Conservation (phyloP, 2,888 invertebrate genomes). For the Empis livida region DNA sequence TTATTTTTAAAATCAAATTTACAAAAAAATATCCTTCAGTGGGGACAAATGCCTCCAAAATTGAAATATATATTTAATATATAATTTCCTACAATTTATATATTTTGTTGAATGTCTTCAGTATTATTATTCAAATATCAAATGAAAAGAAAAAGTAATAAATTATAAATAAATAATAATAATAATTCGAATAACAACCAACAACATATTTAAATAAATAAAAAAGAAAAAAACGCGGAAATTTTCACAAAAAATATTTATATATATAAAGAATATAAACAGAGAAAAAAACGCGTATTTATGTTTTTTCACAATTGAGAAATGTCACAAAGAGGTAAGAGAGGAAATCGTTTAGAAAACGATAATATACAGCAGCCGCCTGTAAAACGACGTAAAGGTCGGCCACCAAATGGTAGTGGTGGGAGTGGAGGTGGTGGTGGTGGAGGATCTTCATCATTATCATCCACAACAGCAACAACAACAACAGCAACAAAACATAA, state of each 20-base stretch:
- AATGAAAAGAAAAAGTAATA: no score
- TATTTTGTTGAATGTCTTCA: no score
- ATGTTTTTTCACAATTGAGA: constrained; percentile 13
- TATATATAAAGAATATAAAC: constrained; percentile 3
- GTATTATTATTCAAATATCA: no score
- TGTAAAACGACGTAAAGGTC: constrained; percentile 63
- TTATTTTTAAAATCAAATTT: no score
- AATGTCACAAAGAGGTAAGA: constrained; percentile 68
- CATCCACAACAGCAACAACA: constrained; percentile 11
- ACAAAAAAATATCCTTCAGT: no score
- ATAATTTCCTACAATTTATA: no score
- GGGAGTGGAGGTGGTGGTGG: constrained; percentile 20
- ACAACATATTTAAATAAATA: neutral
- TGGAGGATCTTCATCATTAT: constrained; percentile 20
- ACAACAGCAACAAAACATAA: no score
- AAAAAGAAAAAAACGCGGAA: neutral
- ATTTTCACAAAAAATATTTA: neutral
- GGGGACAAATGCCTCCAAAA: no score
- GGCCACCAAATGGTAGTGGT: constrained; percentile 40
- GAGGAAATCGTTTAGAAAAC: constrained; percentile 48
- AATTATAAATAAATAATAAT: no score
- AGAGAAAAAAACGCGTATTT: constrained; percentile 8
- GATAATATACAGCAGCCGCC: constrained; percentile 43
- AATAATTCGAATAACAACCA: neutral
- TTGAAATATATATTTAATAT: no score